A percentile compares a stretch with the other conserved stretches of the same genome.
These are phyloP conservation scores for Oopsacas minuta DNA, from an alignment of 37 sponge, comb jelly and placozoan genomes.

Conservation along the genomic window DNA sequence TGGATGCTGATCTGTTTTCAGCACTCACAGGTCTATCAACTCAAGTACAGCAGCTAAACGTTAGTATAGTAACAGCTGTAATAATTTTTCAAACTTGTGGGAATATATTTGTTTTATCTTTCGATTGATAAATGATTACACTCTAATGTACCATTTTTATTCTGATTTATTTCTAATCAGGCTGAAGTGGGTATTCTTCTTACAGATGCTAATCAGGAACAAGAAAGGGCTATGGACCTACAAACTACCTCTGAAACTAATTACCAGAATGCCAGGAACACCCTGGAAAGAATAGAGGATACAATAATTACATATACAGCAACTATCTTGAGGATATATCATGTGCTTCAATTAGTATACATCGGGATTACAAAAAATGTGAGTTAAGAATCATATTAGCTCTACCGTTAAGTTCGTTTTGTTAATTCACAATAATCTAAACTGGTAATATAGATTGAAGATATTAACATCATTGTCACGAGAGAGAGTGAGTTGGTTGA, in stretches of 20 bases:
- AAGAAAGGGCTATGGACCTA: neutral
- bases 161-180: too few species aligned
- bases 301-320: neutral
- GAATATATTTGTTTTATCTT: too few species aligned
- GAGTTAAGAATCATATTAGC: neutral
- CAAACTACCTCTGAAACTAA: neutral
- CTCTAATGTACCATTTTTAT: neutral
- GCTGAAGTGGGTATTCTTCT: neutral
- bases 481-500: neutral
- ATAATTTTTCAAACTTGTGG: neutral
- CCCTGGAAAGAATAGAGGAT: neutral
- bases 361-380: neutral
- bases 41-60: neutral
- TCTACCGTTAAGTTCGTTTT: too few species aligned
- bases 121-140: too few species aligned
- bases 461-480: neutral
- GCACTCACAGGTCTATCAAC: neutral
- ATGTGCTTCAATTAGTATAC: neutral
- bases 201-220: neutral
- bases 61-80: neutral
- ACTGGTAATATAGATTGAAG: neutral
- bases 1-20: neutral
- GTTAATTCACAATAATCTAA: neutral
- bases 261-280: neutral
- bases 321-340: neutral